Conservation (phyloP, 1,140 invertebrate genomes). For the Steinernema khuongi region DNA sequence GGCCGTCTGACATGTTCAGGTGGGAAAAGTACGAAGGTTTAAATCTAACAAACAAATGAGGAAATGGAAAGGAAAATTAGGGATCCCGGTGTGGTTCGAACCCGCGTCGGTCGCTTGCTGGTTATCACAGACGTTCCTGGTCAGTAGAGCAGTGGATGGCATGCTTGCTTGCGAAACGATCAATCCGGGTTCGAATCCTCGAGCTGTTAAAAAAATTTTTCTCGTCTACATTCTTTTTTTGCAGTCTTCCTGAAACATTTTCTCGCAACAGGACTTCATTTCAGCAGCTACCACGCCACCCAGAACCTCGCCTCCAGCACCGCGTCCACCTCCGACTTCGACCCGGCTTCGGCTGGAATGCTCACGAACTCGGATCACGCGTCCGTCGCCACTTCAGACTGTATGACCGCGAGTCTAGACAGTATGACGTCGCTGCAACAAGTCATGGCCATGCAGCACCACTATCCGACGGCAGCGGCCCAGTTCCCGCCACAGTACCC, state of each 20-base stretch:
- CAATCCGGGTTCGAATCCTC: too few species aligned
- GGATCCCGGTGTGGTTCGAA: not conserved
- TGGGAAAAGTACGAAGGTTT: conserved; percentile 23
- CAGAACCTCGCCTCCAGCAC: conserved; percentile 17
- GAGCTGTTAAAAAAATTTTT: too few species aligned
- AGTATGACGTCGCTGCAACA: conserved; percentile 37
- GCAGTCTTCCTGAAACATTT: too few species aligned
- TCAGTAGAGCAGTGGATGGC: too few species aligned
- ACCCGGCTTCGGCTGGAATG: conserved; percentile 38
- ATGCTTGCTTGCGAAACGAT: too few species aligned
- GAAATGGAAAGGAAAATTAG: not conserved
- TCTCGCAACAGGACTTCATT: not conserved
- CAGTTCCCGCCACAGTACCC: conserved; percentile 33
- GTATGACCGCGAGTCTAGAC: conserved; percentile 23
- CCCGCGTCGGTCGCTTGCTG: not conserved
- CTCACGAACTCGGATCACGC: conserved; percentile 23
- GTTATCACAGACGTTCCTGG: too few species aligned
- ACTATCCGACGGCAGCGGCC: conserved; percentile 32
- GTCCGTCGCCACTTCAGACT: conserved; percentile 30
- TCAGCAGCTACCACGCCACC: conserved; percentile 30
- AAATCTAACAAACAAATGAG: too few species aligned
- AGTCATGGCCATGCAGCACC: conserved; percentile 53
- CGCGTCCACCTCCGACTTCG: conserved; percentile 28
- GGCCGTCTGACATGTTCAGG: conserved; percentile 53
- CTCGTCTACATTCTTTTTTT: too few species aligned